phyloP scores from a whole-genome alignment of 2,113 vertebrate species.

The Sceloporus tristichus region DNA sequence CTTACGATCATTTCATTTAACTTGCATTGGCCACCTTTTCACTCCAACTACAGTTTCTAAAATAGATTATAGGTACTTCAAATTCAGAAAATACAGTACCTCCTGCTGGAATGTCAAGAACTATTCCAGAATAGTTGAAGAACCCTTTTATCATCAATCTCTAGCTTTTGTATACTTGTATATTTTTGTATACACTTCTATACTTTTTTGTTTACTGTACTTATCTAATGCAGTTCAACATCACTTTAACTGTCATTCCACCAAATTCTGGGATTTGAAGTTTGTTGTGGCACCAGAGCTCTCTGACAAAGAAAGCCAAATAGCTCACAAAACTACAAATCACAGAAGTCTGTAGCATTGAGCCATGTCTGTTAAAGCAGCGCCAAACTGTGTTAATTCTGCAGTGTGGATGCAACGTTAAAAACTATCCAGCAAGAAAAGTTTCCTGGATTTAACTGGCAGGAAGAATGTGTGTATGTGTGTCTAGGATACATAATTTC shows the following conservation, averaged over 20 bases:
- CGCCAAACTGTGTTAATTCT: too few relatives aligned
- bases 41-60: not conserved
- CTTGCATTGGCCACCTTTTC: not conserved
- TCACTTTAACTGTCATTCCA: too few relatives aligned
- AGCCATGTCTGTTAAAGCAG: not conserved
- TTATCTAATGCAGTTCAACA: not conserved
- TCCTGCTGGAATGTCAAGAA: not conserved
- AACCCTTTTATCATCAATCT: not conserved
- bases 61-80: not conserved
- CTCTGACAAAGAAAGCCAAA: too few relatives aligned
- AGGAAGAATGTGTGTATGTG: accelerated
- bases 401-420: too few relatives aligned
- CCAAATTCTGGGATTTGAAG: too few relatives aligned
- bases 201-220: too few relatives aligned
- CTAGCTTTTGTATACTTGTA: not conserved
- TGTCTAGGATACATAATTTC: not conserved
- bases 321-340: too few relatives aligned
- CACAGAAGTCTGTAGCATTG: not conserved
- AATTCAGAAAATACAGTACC: not conserved
- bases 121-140: not conserved
- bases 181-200: too few relatives aligned
- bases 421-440: not conserved
- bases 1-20: not conserved
- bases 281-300: too few relatives aligned
- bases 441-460: not conserved